Evolutionary conservation across 2,113 vertebrate genomes (phyloP).

Genomic region (Macquaria ambigua): DNA sequence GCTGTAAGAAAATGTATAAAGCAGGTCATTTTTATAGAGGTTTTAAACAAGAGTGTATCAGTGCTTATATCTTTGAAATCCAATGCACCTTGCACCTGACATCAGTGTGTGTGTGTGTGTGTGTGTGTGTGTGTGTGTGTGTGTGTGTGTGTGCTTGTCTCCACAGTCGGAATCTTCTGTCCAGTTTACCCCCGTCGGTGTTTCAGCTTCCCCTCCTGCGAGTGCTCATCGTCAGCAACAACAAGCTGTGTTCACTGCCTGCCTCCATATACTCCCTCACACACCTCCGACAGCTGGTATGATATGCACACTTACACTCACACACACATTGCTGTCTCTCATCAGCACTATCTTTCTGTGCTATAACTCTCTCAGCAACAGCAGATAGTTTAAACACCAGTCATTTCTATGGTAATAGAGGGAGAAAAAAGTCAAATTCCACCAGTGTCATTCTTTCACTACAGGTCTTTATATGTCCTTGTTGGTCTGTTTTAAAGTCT

Average conservation of each 20-base stretch:
- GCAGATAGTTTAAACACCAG: neutral
- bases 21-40: neutral
- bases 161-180: slow-evolving; percentile 92
- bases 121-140: slow-evolving; percentile 9
- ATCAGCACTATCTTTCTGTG: neutral
- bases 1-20: neutral
- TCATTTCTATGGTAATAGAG: slow-evolving; percentile 2
- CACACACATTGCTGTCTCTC: neutral
- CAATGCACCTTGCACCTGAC: no score
- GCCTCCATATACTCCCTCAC: slow-evolving; percentile 86
- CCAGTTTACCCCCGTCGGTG: slow-evolving; percentile 87
- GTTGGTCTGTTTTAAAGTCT: neutral
- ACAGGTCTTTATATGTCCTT: neutral
- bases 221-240: slow-evolving; percentile 94
- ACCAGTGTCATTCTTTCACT: neutral
- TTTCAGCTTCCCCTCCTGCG: slow-evolving; percentile 92
- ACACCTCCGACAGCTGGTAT: slow-evolving; percentile 92
- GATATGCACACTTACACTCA: slow-evolving; percentile 33
- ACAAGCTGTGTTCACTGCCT: slow-evolving; percentile 89
- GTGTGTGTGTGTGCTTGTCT: slow-evolving; percentile 12
- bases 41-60: neutral
- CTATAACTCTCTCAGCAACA: slow-evolving; percentile 1
- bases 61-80: neutral
- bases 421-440: neutral
- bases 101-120: neutral